These are phyloP conservation scores for Helicoverpa zea DNA, from an alignment of 1,140 invertebrate genomes.

Conservation along the genomic window DNA sequence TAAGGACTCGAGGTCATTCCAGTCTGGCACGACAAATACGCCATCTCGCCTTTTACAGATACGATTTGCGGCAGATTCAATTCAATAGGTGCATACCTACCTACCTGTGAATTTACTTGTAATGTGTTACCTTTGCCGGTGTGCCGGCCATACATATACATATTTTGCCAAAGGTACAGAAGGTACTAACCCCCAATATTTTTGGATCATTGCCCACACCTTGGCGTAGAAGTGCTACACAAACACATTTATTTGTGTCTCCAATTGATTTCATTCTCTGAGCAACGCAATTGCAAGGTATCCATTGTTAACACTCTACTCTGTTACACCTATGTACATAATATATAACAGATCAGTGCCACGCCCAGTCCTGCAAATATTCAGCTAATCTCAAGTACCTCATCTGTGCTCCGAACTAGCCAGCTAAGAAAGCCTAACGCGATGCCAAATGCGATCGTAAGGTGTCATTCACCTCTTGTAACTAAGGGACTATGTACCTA, in stretches of 20 bases:
- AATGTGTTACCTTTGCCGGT: too few species aligned
- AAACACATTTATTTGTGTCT: background rate
- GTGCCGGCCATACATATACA: background rate
- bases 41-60: conserved; percentile 56
- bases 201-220: conserved; percentile 29
- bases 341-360: background rate
- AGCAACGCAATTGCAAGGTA: conserved; percentile 9
- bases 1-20: conserved; percentile 70
- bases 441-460: conserved; percentile 38
- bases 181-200: conserved; percentile 4
- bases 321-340: background rate
- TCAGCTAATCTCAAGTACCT: conserved; percentile 25
- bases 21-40: conserved; percentile 60
- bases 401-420: conserved; percentile 22
- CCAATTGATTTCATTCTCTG: conserved; percentile 18
- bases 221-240: conserved; percentile 11
- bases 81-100: too few species aligned
- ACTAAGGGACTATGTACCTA: conserved; percentile 10
- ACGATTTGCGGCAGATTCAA: conserved; percentile 31
- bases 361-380: conserved; percentile 36
- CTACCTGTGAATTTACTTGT: too few species aligned
- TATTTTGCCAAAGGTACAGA: conserved; percentile 29
- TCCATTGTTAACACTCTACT: conserved; percentile 25
- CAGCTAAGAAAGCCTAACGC: conserved; percentile 30
- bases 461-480: conserved; percentile 39